Percentiles rank a stretch among this genome's conserved stretches.
Conservation (phyloP, 2,888 invertebrate genomes). For the Ophioninae sp. region DNA sequence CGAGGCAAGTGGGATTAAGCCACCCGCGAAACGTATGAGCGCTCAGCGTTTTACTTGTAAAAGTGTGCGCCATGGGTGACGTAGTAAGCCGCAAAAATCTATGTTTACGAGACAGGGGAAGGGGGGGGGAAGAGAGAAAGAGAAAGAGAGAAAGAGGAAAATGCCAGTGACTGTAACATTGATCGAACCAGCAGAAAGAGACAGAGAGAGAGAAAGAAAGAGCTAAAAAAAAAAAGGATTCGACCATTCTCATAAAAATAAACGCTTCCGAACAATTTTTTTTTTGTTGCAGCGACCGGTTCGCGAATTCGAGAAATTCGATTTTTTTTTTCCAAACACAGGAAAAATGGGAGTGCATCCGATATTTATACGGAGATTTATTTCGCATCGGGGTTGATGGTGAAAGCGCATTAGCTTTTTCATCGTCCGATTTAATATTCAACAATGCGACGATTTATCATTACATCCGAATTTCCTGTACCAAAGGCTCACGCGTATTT, state of each 20-base stretch:
- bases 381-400: slow-evolving; percentile 29
- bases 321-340: slow-evolving; percentile 31
- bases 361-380: slow-evolving; percentile 21
- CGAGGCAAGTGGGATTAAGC: slow-evolving; percentile 76
- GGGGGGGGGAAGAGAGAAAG: not conserved
- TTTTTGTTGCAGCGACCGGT: slow-evolving; percentile 3
- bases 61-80: slow-evolving; percentile 68
- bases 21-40: slow-evolving; percentile 67
- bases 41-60: slow-evolving; percentile 74
- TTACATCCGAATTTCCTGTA: not conserved
- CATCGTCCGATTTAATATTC: slow-evolving; percentile 35
- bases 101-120: slow-evolving; percentile 70
- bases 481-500: slow-evolving; percentile 1
- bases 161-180: slow-evolving; percentile 54
- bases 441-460: slow-evolving; percentile 2
- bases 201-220: slow-evolving; percentile 1
- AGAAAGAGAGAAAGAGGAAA: slow-evolving; percentile 34
- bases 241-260: slow-evolving; percentile 59
- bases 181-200: slow-evolving; percentile 48
- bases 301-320: slow-evolving; percentile 38
- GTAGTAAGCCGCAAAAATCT: slow-evolving; percentile 71
- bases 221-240: slow-evolving; percentile 28
- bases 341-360: slow-evolving; percentile 31
- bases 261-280: slow-evolving; percentile 49
- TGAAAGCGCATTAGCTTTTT: slow-evolving; percentile 29